Evolutionary conservation across 2,113 vertebrate genomes (phyloP), one percentile per base, ranked within the genome.

Genomic region (Hyla sarda): DNA sequence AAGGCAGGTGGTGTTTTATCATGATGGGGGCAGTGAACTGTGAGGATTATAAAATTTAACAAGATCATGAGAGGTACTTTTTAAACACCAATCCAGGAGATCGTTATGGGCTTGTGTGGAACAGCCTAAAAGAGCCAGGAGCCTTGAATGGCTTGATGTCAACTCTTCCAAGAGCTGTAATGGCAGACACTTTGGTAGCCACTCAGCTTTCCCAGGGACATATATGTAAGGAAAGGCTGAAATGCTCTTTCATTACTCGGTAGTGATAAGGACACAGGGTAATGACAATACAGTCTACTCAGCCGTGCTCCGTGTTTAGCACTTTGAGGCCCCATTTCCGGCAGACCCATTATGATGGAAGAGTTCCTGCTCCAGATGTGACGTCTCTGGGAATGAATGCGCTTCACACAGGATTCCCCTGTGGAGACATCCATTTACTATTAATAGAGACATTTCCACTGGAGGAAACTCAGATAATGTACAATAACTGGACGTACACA

Each of bases 401-500:
- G 32, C 21, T 79, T 60, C 60, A 14, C 37, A 34, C 32, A 54
- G 30, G 0, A 37, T 34, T 79, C 41, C 77, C 77, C 52, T 3
- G 4, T 41, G 54, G 77, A 79, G 52, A 60, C 54, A 14, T 60
- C 13, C 32, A 25, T 60, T 79, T 23, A 32, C 52, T 78, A 78
- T 78, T 78, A 56, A 78, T 78, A 58, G 25, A 78, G 76, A 78
- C 28, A 34, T 78, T 28, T n/a, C n/a, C 21, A 12, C 21, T 10
- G 13, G 30, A 21, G 2, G 5, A 45, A 58, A 48, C 58, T 65
- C 37, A 6, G n/a, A n/a, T n/a, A n/a, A n/a, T n/a, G n/a, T n/a
- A n/a, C n/a, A n/a, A n/a, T n/a, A n/a, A n/a, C n/a, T n/a, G n/a
- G n/a, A n/a, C n/a, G n/a, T n/a, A n/a, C n/a, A n/a, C n/a, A n/a